Conservation (phyloP, 2,113 vertebrate species). For the Clarias gariepinus region DNA sequence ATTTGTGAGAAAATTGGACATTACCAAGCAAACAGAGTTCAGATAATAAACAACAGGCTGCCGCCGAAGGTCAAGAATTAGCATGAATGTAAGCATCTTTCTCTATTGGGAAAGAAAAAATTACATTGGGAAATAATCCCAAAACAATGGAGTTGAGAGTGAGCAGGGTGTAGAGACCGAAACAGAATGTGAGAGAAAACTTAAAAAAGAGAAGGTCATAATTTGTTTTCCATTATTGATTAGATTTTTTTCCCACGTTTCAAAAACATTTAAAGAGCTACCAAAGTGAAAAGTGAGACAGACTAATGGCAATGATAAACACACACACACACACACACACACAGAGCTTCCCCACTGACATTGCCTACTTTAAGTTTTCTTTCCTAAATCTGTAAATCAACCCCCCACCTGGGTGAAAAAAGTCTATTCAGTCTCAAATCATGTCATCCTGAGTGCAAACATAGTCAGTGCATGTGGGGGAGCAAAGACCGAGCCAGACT, state of each 20-base stretch:
- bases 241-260: not conserved
- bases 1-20: not conserved
- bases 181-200: constrained; percentile 23
- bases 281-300: not conserved
- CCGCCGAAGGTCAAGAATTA: not conserved
- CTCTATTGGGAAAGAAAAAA: not conserved
- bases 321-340: constrained; percentile 15
- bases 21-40: constrained; percentile 12
- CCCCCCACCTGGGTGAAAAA: constrained; percentile 16
- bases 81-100: not conserved
- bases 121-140: not conserved
- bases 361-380: constrained; percentile 9
- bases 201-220: constrained; percentile 1
- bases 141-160: not conserved
- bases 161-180: not conserved
- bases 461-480: constrained; percentile 1
- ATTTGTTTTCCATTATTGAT: constrained; percentile 8
- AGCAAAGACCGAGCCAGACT: constrained; percentile 27
- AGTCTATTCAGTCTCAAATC: constrained; percentile 39
- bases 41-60: not conserved
- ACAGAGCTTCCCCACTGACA: constrained; percentile 28
- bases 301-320: constrained; percentile 41
- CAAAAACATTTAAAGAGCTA: not conserved
- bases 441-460: constrained; percentile 40
- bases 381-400: constrained; percentile 49